Conservation (phyloP, 2,888 invertebrate species). For the Patella caerulea region DNA sequence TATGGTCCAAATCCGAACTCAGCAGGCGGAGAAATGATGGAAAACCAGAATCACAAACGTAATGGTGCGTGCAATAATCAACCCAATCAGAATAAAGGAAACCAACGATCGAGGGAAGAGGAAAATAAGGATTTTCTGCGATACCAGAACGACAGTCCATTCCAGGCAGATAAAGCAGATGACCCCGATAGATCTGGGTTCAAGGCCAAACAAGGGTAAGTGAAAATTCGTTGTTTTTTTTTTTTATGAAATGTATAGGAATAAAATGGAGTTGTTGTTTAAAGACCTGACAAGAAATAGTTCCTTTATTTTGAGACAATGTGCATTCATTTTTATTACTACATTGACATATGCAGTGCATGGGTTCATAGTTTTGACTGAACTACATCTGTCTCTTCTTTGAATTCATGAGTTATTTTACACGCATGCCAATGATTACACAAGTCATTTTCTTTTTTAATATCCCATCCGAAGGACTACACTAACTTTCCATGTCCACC, state of each 20-base stretch:
- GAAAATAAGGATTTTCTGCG: slow-evolving; percentile 27
- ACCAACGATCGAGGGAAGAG: background rate
- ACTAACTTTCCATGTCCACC: no score
- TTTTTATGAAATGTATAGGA: background rate
- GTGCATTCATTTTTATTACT: no score
- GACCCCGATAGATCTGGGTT: slow-evolving; percentile 19
- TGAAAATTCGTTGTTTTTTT: background rate
- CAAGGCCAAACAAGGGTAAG: slow-evolving; percentile 32
- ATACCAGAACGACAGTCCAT: slow-evolving; percentile 57
- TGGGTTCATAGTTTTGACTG: no score
- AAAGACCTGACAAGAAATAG: no score
- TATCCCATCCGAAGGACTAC: no score
- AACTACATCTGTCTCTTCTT: no score
- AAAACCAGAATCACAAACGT: background rate
- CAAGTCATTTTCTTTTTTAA: no score
- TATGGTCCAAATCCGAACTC: slow-evolving; percentile 31
- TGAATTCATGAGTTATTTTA: no score
- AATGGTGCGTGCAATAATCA: background rate
- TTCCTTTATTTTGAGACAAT: no score
- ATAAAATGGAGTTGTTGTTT: no score
- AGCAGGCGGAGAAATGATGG: slow-evolving; percentile 3
- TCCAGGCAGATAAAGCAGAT: slow-evolving; percentile 37
- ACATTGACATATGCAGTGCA: no score
- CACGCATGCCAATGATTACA: no score
- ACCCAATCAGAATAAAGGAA: background rate